Conservation (phyloP, 2,113 vertebrate genomes). For the Myodes glareolus region DNA sequence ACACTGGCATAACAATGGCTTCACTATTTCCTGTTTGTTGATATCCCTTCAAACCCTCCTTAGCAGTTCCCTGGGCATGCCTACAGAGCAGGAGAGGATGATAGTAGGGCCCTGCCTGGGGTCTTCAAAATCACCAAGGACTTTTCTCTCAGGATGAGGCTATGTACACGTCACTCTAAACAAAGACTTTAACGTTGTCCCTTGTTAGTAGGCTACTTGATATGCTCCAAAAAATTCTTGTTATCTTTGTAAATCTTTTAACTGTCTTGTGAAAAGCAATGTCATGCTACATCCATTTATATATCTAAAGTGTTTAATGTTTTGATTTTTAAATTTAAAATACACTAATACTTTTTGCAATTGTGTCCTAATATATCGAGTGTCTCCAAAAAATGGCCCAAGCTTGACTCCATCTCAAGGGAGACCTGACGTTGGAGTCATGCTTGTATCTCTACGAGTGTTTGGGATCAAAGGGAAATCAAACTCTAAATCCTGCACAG, state of each 20-base stretch:
- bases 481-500: not conserved
- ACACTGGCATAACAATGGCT: not conserved
- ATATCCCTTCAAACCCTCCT: not conserved
- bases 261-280: not conserved
- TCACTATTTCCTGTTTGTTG: not conserved
- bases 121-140: not conserved
- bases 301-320: not conserved
- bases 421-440: not conserved
- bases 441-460: not conserved
- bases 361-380: not conserved
- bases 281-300: not conserved
- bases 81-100: not conserved
- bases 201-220: not conserved
- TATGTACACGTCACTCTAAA: not conserved
- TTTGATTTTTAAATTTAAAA: slow-evolving; percentile 1
- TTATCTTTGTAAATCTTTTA: not conserved
- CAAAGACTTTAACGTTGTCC: not conserved
- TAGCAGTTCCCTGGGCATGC: not conserved
- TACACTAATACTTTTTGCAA: not conserved
- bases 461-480: not conserved
- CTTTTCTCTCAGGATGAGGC: not conserved
- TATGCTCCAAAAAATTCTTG: not conserved
- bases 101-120: not conserved
- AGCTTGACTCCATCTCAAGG: not conserved
- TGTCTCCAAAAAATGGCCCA: not conserved